Evolutionary conservation across 2,113 vertebrate species (phyloP).

Genomic region (Eira barbara): DNA sequence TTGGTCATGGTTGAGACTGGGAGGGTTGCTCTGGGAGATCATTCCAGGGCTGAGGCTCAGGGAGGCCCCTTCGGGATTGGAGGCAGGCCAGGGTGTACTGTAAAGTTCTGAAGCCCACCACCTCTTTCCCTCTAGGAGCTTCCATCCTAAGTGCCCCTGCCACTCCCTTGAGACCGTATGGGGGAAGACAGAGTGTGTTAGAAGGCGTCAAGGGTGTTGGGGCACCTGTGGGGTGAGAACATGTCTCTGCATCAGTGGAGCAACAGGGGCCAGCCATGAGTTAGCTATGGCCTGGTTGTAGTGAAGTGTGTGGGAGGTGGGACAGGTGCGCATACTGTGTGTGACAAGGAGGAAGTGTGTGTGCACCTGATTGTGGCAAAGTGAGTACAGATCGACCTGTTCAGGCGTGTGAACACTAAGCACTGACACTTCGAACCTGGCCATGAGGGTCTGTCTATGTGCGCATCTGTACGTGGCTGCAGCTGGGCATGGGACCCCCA

Average conservation of each 20-base stretch:
- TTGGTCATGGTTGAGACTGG: not conserved
- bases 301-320: not conserved
- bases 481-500: too few species aligned
- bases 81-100: not conserved
- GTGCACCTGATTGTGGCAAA: not conserved
- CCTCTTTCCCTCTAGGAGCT: not conserved
- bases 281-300: not conserved
- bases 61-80: not conserved
- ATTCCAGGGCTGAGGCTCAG: not conserved
- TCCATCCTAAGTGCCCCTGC: not conserved
- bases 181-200: not conserved
- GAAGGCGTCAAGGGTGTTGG: not conserved
- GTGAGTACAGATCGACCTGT: not conserved
- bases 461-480: not conserved
- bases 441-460: too few species aligned
- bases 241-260: not conserved
- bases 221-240: accelerated
- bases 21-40: not conserved
- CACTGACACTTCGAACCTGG: not conserved
- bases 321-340: not conserved
- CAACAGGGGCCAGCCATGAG: too few species aligned
- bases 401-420: accelerated
- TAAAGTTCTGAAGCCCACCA: not conserved
- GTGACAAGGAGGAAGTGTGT: too few species aligned
- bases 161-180: not conserved